These are phyloP conservation scores for Tupiocoris notatus DNA, from an alignment of 2,888 invertebrate species.

Conservation along the genomic window DNA sequence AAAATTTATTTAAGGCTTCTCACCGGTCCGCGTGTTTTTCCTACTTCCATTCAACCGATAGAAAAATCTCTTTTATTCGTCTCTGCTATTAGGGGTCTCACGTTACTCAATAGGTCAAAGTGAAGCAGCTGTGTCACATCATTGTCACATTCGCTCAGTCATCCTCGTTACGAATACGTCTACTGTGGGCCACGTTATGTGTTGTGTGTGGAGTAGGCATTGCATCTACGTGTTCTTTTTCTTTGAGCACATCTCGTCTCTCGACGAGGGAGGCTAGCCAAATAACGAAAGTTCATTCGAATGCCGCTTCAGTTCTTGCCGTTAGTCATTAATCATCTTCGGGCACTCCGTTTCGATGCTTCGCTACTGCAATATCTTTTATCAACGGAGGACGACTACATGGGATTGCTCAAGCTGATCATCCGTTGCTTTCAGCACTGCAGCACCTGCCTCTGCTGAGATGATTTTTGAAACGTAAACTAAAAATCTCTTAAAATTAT, in stretches of 20 bases:
- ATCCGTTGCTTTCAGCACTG: neutral
- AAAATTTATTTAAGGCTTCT: no score
- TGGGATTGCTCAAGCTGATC: neutral
- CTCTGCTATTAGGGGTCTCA: neutral
- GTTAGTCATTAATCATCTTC: slow-evolving; percentile 19
- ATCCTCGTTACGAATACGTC: neutral
- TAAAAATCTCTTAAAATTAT: no score
- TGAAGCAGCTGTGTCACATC: neutral
- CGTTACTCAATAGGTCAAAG: slow-evolving; percentile 32
- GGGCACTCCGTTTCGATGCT: neutral
- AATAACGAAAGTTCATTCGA: slow-evolving; percentile 29
- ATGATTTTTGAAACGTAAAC: no score
- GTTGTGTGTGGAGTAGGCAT: neutral
- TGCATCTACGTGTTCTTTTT: neutral
- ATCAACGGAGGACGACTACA: neutral
- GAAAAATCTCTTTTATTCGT: neutral
- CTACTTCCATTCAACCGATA: no score
- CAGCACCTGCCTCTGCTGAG: neutral
- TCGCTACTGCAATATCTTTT: neutral
- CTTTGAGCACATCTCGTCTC: neutral
- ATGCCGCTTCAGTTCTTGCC: neutral
- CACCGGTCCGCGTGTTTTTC: no score
- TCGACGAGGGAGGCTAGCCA: slow-evolving; percentile 4
- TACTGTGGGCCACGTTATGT: no score
- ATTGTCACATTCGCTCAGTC: slow-evolving; percentile 35